Base-by-base conservation (phyloP, 2,797 vertebrate genomes). In the Chloroceryle inda region DNA sequence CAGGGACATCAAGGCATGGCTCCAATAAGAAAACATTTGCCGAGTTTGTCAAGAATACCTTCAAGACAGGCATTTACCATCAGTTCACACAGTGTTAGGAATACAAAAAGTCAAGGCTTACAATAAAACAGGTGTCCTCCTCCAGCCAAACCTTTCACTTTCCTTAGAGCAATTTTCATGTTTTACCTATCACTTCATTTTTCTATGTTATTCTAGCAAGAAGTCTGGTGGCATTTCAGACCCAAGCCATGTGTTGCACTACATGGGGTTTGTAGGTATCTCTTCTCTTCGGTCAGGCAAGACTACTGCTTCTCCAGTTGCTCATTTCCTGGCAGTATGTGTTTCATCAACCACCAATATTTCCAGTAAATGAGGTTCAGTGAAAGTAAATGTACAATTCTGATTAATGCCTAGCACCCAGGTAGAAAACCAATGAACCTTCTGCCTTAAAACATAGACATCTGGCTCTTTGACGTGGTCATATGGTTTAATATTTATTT, bases 31-130 rank as follows among this genome's bases (percentile, higher is more conserved):
- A 99, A 78, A 99, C 99, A 4, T 99, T 99, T 0, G 99, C 99
- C 3, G 99, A 99, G 92, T 99, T 99, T 55, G 99, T 99, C 97
- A 99, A 97, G 97, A 99, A 99, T 42, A 99, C 99, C 99, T 99
- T 91, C 72, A 86, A 88, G 88, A 89, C 24, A 89, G 61, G 26
- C 22, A 37, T 50, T 21, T 35, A 42, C 24, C 64, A 23, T 26
- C 77, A 89, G 4, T 45, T 74, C 26, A 38, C 1, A 2, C 2
- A 69, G 40, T 1, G 9, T 29, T 11, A 40, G 33, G 14, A 71
- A 44, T 4, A 33, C 29, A 35, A 33, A 50, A 1, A 3, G 5
- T 11, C 47, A 44, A 66, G 10, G 10, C 19, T 35, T 20, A 31
- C 0, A 82, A 29, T 10, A 52, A 81, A 88, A 53, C 0, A 35